A percentile compares a stretch with the other conserved stretches of the same genome.
These are phyloP conservation scores for Molorchus minor DNA, from an alignment of 2,888 invertebrate species.

Conservation along the genomic window DNA sequence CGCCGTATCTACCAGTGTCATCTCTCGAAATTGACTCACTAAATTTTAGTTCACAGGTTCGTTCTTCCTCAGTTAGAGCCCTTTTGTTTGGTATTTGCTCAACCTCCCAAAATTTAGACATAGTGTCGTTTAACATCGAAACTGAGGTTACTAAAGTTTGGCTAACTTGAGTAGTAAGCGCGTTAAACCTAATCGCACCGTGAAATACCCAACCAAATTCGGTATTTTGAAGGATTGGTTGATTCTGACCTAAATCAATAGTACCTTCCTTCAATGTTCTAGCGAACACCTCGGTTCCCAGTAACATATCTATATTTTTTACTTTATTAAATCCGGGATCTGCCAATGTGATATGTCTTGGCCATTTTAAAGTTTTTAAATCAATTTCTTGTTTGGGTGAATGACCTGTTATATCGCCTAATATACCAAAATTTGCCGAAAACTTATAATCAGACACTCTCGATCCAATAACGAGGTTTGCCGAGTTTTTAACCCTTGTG, in stretches of 20 bases:
- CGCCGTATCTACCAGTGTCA: conserved; percentile 17
- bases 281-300: conserved; percentile 2
- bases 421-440: neutral
- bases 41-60: neutral
- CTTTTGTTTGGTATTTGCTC: neutral
- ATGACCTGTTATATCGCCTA: neutral
- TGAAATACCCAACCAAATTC: conserved; percentile 7
- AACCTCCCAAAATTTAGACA: conserved; percentile 5
- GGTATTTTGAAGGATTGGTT: neutral
- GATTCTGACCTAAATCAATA: neutral
- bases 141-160: conserved; percentile 2
- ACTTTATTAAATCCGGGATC: conserved; percentile 1
- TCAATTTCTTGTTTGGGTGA: neutral
- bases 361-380: too few relatives aligned
- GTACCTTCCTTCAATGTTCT: neutral
- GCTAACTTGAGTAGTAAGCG: neutral
- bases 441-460: neutral
- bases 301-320: neutral
- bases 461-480: neutral
- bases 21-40: neutral
- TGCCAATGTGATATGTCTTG: conserved; percentile 2
- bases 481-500: neutral
- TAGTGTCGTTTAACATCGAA: too few relatives aligned
- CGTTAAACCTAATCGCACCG: neutral
- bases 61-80: neutral